phyloP scores from a whole-genome alignment of 2,113 vertebrate genomes.

The Campylorhamphus procurvoides region DNA sequence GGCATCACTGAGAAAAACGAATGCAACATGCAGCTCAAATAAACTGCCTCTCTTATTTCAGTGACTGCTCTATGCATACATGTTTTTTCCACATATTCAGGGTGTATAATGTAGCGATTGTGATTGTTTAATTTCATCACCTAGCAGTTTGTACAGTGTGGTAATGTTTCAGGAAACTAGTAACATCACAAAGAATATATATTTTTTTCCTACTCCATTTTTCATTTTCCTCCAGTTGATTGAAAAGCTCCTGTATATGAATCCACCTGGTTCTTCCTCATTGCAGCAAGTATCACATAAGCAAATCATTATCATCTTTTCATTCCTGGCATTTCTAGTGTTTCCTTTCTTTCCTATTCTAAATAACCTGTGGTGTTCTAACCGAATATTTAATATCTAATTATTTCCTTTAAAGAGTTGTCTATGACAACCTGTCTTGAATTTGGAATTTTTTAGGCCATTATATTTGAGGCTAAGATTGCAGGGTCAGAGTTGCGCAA shows the following conservation, averaged over 20 bases:
- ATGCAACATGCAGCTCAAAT: neutral
- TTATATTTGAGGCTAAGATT: neutral
- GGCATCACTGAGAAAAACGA: neutral
- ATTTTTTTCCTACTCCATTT: neutral
- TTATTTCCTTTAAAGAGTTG: neutral
- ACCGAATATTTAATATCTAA: neutral
- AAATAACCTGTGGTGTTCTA: neutral
- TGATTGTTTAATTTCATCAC: neutral
- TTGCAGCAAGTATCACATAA: neutral
- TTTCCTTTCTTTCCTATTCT: neutral
- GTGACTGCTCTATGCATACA: neutral
- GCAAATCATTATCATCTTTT: neutral
- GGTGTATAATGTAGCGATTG: neutral
- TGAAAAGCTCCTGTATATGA: neutral
- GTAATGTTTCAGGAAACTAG: neutral
- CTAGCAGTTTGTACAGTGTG: neutral
- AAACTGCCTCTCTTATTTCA: neutral
- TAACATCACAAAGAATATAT: neutral
- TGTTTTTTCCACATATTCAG: neutral
- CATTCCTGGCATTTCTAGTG: neutral
- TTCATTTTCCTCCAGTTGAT: neutral
- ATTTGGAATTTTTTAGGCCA: neutral
- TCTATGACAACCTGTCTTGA: neutral
- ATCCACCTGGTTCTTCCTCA: neutral
- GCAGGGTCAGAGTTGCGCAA: neutral